Conservation (phyloP, 2,888 invertebrate genomes). For the Autographa pulchrina region DNA sequence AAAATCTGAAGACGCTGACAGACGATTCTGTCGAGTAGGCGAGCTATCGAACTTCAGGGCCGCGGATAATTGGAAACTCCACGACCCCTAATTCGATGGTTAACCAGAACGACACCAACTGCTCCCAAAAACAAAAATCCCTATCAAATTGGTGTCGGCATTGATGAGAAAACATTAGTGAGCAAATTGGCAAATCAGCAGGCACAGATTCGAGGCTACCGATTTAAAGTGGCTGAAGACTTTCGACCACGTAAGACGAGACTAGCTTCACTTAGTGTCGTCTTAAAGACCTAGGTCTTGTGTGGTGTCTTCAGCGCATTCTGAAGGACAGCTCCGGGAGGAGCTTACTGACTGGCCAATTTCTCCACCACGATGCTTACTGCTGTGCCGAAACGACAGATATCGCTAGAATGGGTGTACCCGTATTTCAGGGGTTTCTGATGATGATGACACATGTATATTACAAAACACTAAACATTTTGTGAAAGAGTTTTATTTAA, state of each 20-base stretch:
- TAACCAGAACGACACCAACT: background rate
- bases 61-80: background rate
- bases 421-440: too few species aligned
- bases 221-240: background rate
- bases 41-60: background rate
- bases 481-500: too few species aligned
- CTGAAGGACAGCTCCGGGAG: background rate
- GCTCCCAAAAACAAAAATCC: background rate
- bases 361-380: background rate
- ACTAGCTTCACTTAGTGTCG: background rate
- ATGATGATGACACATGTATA: too few species aligned
- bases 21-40: slow-evolving; percentile 1
- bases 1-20: background rate
- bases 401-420: background rate
- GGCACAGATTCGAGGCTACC: background rate
- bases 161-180: background rate
- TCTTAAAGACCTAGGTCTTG: background rate
- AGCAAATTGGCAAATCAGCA: slow-evolving; percentile 9
- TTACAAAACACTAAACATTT: too few species aligned
- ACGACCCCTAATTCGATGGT: slow-evolving; percentile 5
- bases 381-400: background rate
- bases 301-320: background rate
- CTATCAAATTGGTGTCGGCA: background rate
- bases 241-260: background rate
- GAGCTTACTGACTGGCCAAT: slow-evolving; percentile 8